Conservation (phyloP, 2,888 invertebrate species). For the Drosophila greeni region DNA sequence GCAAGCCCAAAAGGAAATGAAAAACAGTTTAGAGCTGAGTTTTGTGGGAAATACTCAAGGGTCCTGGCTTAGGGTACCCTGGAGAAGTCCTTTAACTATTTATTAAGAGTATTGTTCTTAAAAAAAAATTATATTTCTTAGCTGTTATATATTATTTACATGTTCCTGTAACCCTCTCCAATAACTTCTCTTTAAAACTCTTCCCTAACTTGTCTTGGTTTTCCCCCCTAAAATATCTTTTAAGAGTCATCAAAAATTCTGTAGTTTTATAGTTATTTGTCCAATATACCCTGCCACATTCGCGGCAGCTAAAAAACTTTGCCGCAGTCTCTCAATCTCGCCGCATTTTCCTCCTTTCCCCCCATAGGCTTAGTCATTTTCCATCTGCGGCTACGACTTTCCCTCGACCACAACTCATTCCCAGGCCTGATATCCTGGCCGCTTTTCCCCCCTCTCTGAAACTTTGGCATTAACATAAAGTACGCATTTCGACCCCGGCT, state of each 20-base stretch:
- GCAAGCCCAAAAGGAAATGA: slow-evolving; percentile 14
- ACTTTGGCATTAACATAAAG: slow-evolving; percentile 42
- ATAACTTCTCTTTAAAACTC: background rate
- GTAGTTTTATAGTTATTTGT: background rate
- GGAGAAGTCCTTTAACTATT: background rate
- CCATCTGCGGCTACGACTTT: slow-evolving; percentile 34
- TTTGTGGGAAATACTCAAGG: background rate
- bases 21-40: slow-evolving; percentile 11
- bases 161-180: background rate
- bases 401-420: slow-evolving; percentile 13
- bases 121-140: background rate
- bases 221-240: background rate
- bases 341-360: slow-evolving; percentile 7
- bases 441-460: slow-evolving; percentile 6
- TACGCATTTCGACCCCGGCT: slow-evolving; percentile 41
- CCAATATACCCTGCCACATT: slow-evolving; percentile 1
- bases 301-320: slow-evolving; percentile 19
- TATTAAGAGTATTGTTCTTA: background rate
- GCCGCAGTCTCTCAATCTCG: slow-evolving; percentile 48
- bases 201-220: too few species aligned
- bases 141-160: background rate
- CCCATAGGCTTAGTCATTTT: slow-evolving; percentile 21
- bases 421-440: slow-evolving; percentile 1
- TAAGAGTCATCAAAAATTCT: background rate
- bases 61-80: background rate